phyloP scores from a whole-genome alignment of 1,140 invertebrate species.

The Camponotus vicinus region DNA sequence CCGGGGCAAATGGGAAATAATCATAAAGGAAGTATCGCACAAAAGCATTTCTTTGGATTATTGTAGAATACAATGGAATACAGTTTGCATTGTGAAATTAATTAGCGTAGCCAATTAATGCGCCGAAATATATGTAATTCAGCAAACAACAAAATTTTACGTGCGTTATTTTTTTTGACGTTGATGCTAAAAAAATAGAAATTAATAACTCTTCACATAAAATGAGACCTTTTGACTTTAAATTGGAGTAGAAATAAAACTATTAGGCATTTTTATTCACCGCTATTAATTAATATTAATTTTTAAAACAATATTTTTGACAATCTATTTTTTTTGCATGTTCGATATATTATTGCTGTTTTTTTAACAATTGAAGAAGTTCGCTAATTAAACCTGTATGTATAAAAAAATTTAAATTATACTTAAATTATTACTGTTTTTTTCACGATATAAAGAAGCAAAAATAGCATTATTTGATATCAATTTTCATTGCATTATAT shows the following conservation, averaged over 20 bases:
- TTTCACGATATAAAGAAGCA: background rate
- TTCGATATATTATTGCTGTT: background rate
- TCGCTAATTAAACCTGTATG: background rate
- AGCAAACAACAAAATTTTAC: background rate
- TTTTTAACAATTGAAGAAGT: background rate
- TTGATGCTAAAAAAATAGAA: background rate
- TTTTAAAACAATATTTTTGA: background rate
- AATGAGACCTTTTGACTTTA: background rate
- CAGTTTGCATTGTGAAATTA: conserved; percentile 1
- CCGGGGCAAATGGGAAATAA: conserved; percentile 13
- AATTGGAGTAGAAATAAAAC: too few relatives aligned
- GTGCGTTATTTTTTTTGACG: background rate
- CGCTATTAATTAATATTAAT: background rate
- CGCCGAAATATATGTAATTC: background rate
- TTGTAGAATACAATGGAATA: background rate
- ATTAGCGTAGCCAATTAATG: conserved; percentile 14
- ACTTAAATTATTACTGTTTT: too few relatives aligned
- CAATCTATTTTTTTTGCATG: background rate
- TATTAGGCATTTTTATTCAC: background rate
- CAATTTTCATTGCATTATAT: background rate
- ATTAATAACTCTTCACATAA: background rate
- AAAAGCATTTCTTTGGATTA: conserved; percentile 37
- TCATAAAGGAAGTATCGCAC: conserved; percentile 8
- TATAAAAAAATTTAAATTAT: background rate
- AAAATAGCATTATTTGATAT: background rate